Conservation (phyloP, 1,140 invertebrate genomes). For the Aphelenchoides fujianensis region DNA sequence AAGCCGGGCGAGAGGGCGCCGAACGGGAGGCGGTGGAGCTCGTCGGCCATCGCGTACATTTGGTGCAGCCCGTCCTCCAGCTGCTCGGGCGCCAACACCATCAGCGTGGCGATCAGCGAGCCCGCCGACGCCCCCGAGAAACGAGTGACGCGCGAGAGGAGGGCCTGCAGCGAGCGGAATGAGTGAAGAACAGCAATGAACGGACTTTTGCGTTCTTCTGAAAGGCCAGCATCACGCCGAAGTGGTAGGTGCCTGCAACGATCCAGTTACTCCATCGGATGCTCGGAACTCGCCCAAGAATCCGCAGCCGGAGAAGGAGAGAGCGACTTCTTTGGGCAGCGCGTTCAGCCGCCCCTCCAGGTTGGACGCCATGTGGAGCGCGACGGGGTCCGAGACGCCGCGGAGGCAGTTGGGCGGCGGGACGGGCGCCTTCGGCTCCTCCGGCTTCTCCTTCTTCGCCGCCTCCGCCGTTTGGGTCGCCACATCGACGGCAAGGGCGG, state of each 20-base stretch:
- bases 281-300: too few species aligned
- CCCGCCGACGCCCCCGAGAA: conserved; percentile 57
- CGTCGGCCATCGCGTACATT: conserved; percentile 56
- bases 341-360: neutral
- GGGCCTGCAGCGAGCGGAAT: conserved; percentile 12
- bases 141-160: conserved; percentile 37
- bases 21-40: conserved; percentile 47
- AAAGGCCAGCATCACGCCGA: conserved; percentile 57
- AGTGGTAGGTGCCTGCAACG: conserved; percentile 59
- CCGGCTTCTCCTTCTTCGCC: too few species aligned
- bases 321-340: conserved; percentile 25
- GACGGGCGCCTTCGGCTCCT: neutral
- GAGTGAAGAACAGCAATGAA: conserved; percentile 16
- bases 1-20: conserved; percentile 61
- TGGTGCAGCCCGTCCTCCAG: conserved; percentile 46
- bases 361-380: neutral
- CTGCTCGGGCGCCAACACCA: conserved; percentile 46
- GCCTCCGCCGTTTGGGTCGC: neutral
- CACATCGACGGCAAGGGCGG: neutral
- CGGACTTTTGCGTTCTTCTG: conserved; percentile 55
- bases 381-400: neutral
- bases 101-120: conserved; percentile 52
- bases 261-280: too few species aligned
- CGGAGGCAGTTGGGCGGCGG: neutral
- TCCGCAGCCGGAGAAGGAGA: conserved; percentile 47